A percentile compares a stretch with the other conserved stretches of the same genome.
phyloP scores from a whole-genome alignment of 2,888 invertebrate genomes.

The Patella caerulea region DNA sequence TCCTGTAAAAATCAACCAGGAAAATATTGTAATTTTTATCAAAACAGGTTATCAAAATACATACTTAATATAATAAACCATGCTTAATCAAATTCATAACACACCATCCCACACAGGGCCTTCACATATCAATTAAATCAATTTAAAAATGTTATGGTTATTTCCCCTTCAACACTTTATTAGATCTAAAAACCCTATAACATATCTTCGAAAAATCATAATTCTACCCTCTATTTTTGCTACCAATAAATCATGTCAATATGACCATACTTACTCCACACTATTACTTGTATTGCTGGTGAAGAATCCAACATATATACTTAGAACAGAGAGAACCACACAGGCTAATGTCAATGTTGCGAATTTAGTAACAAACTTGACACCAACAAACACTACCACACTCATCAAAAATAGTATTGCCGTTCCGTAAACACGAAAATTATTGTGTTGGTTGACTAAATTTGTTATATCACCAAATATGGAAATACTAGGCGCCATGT shows the following conservation, averaged over 20 bases:
- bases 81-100: no score
- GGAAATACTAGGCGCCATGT: slow-evolving; percentile 77
- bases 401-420: slow-evolving; percentile 90
- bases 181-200: no score
- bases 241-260: background rate
- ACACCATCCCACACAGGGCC: no score
- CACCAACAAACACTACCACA: slow-evolving; percentile 92
- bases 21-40: no score
- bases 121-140: no score
- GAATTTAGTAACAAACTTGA: slow-evolving; percentile 98
- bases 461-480: slow-evolving; percentile 83
- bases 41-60: no score
- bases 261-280: slow-evolving; percentile 77
- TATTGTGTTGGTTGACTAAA: slow-evolving; percentile 90
- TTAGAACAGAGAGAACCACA: slow-evolving; percentile 94
- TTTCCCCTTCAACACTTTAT: no score
- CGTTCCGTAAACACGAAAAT: slow-evolving; percentile 97
- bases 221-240: no score
- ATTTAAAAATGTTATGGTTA: no score
- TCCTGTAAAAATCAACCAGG: slow-evolving; percentile 62
- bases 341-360: slow-evolving; percentile 95
- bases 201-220: no score
- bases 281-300: slow-evolving; percentile 49
- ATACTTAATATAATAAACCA: no score
- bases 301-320: slow-evolving; percentile 96